Base-by-base conservation (phyloP, 2,113 vertebrate genomes). In the Pelmatolapia mariae region DNA sequence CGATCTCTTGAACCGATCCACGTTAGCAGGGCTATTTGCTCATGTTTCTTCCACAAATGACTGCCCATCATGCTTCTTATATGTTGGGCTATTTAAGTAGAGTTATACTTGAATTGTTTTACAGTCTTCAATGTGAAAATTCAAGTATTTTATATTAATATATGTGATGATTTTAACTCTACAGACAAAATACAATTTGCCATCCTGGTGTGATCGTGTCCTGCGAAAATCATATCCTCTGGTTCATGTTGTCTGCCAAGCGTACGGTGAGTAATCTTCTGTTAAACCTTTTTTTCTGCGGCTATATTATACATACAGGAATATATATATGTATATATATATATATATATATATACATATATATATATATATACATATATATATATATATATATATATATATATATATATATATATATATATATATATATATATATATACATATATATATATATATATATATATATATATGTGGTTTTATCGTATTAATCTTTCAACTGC, bases 151-250 rank as follows among this genome's bases (percentile, higher is more conserved):
- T 73, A 5, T n/a, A 26, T 78, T 71, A 13, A 24, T 89, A 12
- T 18, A 15, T 38, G 4, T 79, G 18, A 40, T 52, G 3, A 29
- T 83, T 90, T 81, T 43, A 71, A 43, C 73, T 56, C 92, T 90
- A 57, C 96, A 99, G 98, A 98, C 98, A 88, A 99, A 99, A 91
- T 99, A 98, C 94, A 99, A 99, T 94, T 94, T 99, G 87, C 99
- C 98, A 4, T 99, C 98, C 22, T 99, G 99, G 99, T 99, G 99
- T 85, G 99, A 99, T 92, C 98, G 99, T 6, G 97, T 99, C 84
- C 97, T 99, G 85, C 96, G 98, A 95, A 99, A 99, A 95, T 99
- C 98, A 1, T 99, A 99, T 86, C 99, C 99, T 7, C 95, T 97
- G 91, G 98, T 98, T 87, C 98, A 99, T 4, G 97, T 99, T 81